phyloP scores from a whole-genome alignment of 2,797 vertebrate species.

The Trematomus bernacchii region DNA sequence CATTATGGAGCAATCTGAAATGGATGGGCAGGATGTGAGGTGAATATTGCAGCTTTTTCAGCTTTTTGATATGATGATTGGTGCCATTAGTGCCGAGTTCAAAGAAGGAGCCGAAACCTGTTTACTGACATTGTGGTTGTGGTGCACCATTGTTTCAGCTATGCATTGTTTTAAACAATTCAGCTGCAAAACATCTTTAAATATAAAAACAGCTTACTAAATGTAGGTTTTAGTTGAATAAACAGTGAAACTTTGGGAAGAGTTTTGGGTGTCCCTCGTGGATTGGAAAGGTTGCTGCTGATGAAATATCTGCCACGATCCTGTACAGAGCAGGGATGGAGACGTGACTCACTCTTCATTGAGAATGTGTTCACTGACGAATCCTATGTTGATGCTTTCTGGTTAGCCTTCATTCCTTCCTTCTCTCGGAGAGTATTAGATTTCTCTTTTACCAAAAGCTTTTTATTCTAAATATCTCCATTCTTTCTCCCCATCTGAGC shows the following conservation, averaged over 20 bases:
- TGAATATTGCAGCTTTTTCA: conserved; percentile 59
- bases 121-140: conserved; percentile 14
- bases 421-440: conserved; percentile 16
- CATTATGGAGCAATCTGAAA: conserved; percentile 61
- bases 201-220: neutral
- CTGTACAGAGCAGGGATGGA: conserved; percentile 50
- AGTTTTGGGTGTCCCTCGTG: conserved; percentile 20
- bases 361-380: conserved; percentile 13
- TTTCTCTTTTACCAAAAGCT: conserved; percentile 25
- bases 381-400: conserved; percentile 31
- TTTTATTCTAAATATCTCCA: conserved; percentile 14
- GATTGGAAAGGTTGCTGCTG: conserved; percentile 65
- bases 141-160: conserved; percentile 1
- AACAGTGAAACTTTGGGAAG: conserved; percentile 18
- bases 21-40: conserved; percentile 57
- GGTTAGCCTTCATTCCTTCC: conserved; percentile 45
- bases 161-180: neutral
- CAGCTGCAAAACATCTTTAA: neutral
- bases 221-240: conserved; percentile 1
- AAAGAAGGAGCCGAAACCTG: neutral
- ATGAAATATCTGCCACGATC: conserved; percentile 53
- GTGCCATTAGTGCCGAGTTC: conserved; percentile 32
- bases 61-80: conserved; percentile 43
- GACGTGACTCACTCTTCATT: conserved; percentile 45
- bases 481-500: conserved; percentile 18